A percentile compares a stretch with the other conserved stretches of the same genome.
These are phyloP conservation scores for Notamacropus eugenii DNA, from an alignment of 2,797 vertebrate genomes.

Conservation along the genomic window DNA sequence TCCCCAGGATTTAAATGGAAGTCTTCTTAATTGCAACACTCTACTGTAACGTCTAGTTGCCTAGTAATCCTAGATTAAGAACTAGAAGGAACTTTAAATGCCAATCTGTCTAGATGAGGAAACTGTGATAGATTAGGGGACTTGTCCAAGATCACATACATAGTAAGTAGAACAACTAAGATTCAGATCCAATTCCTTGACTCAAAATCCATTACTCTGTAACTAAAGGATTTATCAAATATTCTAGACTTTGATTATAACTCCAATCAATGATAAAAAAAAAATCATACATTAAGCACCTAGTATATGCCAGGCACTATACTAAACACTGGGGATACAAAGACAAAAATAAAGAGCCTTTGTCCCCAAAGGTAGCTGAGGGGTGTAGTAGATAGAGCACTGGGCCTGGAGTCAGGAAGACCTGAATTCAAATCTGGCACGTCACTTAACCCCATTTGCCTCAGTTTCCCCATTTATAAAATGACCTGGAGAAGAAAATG, in stretches of 20 bases:
- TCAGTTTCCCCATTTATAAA: neutral
- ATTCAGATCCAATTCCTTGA: neutral
- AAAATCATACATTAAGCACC: neutral
- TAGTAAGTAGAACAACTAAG: neutral
- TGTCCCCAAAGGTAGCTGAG: neutral
- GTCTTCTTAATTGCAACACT: neutral
- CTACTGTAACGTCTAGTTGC: neutral
- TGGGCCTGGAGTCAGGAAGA: neutral
- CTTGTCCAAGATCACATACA: neutral
- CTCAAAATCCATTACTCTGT: neutral
- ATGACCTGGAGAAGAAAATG: neutral
- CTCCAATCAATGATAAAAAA: neutral
- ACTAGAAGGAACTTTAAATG: neutral
- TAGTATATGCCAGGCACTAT: neutral
- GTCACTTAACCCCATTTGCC: neutral
- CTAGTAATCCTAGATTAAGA: neutral
- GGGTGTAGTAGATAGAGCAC: neutral
- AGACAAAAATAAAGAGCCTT: neutral
- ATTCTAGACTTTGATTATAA: neutral
- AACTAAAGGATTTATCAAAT: neutral
- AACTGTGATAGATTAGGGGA: neutral
- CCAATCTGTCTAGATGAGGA: neutral
- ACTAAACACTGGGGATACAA: neutral
- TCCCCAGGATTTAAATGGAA: neutral
- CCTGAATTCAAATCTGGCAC: neutral